A percentile compares a stretch with the other conserved stretches of the same genome.
Evolutionary conservation across 2,113 vertebrate species (phyloP).

Genomic region (Etia nguti): DNA sequence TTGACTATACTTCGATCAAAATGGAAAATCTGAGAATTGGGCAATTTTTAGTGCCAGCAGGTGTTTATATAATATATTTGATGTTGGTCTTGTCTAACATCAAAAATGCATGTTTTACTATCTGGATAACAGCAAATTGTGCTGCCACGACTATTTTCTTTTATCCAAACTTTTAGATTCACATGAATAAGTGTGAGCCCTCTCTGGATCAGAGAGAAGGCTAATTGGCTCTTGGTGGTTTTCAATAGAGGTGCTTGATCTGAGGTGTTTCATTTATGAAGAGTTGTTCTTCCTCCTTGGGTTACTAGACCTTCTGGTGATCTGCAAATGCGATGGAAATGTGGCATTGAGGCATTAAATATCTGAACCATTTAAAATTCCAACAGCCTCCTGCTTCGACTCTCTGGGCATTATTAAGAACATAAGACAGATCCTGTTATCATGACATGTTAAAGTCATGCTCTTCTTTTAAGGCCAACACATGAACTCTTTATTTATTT

Average conservation of each 20-base stretch:
- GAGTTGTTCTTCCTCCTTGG: constrained; percentile 4
- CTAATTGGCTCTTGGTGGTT: constrained; percentile 37
- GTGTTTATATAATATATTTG: neutral
- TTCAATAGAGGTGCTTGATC: constrained; percentile 19
- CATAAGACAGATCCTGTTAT: neutral
- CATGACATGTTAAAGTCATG: neutral
- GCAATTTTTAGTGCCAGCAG: neutral
- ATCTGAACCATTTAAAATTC: neutral
- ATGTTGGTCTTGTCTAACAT: neutral
- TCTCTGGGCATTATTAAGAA: neutral
- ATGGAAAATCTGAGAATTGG: neutral
- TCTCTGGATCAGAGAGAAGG: constrained; percentile 13
- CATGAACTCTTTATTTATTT: neutral
- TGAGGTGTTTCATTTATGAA: constrained; percentile 50
- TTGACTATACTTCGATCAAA: neutral
- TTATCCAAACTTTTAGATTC: constrained; percentile 1
- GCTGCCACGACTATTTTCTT: neutral
- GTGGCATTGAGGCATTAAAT: neutral
- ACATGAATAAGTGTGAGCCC: constrained; percentile 5
- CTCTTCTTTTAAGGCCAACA: neutral
- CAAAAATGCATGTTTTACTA: neutral
- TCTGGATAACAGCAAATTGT: neutral
- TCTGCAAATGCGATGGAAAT: neutral
- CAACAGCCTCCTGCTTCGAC: neutral
- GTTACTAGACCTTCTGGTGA: neutral